Percentiles rank a stretch among this genome's conserved stretches.
These are phyloP conservation scores for Rissa tridactyla DNA, from an alignment of 2,113 vertebrate genomes.

Conservation along the genomic window DNA sequence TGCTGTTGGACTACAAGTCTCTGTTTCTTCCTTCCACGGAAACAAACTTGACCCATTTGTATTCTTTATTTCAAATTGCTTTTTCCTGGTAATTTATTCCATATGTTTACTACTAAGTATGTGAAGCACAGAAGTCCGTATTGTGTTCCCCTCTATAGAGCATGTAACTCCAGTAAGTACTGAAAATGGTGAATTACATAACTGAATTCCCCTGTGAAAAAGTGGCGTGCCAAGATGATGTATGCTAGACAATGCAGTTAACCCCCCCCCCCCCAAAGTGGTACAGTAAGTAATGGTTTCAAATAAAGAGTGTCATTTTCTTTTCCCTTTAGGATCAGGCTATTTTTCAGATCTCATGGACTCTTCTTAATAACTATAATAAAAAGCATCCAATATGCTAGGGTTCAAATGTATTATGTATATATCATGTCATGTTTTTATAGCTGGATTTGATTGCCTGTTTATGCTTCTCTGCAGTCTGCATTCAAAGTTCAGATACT, in stretches of 20 bases:
- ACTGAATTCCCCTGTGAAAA: slow-evolving; percentile 46
- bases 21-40: neutral
- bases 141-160: slow-evolving; percentile 14
- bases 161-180: slow-evolving; percentile 10
- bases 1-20: neutral
- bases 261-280: slow-evolving; percentile 16
- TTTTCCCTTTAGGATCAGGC: slow-evolving; percentile 17
- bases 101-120: neutral
- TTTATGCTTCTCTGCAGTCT: slow-evolving; percentile 29
- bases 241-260: slow-evolving; percentile 52
- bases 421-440: slow-evolving; percentile 33
- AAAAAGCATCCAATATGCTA: slow-evolving; percentile 41
- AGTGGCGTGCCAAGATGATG: slow-evolving; percentile 31
- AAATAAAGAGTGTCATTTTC: slow-evolving; percentile 59
- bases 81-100: slow-evolving; percentile 29
- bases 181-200: slow-evolving; percentile 10
- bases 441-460: slow-evolving; percentile 51
- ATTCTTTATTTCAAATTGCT: neutral
- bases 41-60: neutral
- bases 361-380: slow-evolving; percentile 45
- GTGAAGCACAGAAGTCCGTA: neutral
- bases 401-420: slow-evolving; percentile 1
- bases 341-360: slow-evolving; percentile 38
- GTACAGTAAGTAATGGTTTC: slow-evolving; percentile 52
- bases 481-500: slow-evolving; percentile 23